Percentiles rank a stretch among this genome's conserved stretches.
Evolutionary conservation across 2,888 invertebrate species (phyloP).

Genomic region (Xanthia icteritia): DNA sequence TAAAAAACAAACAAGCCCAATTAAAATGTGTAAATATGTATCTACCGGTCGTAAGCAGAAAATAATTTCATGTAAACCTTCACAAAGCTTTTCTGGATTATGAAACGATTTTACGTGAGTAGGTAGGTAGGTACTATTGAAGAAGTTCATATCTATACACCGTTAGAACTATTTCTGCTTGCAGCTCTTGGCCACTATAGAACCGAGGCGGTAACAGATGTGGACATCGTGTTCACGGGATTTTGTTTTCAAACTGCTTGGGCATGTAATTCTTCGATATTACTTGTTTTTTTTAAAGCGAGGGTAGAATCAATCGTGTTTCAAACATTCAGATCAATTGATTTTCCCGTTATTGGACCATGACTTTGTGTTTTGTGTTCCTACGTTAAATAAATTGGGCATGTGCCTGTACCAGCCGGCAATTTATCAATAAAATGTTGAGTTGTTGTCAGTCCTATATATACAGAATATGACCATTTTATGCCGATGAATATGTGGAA

Average conservation of each 20-base stretch:
- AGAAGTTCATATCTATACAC: too few relatives aligned
- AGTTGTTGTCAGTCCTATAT: slow-evolving; percentile 56
- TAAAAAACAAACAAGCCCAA: slow-evolving; percentile 44
- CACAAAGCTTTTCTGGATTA: slow-evolving; percentile 40
- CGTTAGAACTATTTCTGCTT: too few relatives aligned
- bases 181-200: too few relatives aligned
- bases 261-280: too few relatives aligned
- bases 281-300: slow-evolving; percentile 47
- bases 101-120: slow-evolving; percentile 39
- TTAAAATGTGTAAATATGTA: slow-evolving; percentile 55
- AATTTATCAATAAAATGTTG: slow-evolving; percentile 65
- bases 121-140: slow-evolving; percentile 33
- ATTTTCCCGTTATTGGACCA: slow-evolving; percentile 54
- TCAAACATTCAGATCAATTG: slow-evolving; percentile 61
- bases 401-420: slow-evolving; percentile 49
- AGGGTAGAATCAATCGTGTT: slow-evolving; percentile 56
- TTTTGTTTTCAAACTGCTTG: too few relatives aligned
- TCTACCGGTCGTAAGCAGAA: slow-evolving; percentile 23
- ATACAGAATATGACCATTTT: slow-evolving; percentile 26
- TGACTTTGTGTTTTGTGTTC: slow-evolving; percentile 60
- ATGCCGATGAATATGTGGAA: slow-evolving; percentile 21
- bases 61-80: slow-evolving; percentile 50
- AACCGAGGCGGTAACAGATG: too few relatives aligned
- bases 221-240: too few relatives aligned
- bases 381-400: slow-evolving; percentile 58